Base-by-base conservation (phyloP, 2,888 invertebrate species). In the Melanchra persicariae region DNA sequence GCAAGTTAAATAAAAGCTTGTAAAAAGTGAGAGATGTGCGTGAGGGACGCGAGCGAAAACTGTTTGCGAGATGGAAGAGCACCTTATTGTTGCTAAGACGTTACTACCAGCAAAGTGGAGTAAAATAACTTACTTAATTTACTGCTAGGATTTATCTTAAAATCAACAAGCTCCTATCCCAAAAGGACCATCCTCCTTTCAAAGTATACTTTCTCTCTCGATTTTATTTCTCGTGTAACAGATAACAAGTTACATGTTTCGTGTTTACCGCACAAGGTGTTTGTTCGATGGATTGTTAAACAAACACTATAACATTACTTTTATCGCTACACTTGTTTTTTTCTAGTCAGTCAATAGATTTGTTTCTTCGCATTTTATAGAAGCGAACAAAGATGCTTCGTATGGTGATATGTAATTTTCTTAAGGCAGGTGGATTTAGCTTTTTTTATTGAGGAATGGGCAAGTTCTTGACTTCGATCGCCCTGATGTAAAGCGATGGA, bases 221-320 rank as follows among this genome's bases (percentile, higher is more conserved):
- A 49, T 51, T 62, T 30, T 58, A 34, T 66, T 76, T 49, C 51
- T 45, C 12, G 10, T 45, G 24, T 19, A 45, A 26, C 55, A 45
- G 43, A 62, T 60, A 63, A 60, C 40, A 69, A 45, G 54, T 60
- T 43, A 49, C 54, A 72, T 54, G 37, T 54, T 57, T 72, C 45
- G 34, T 78, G 59, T 78, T 78, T 63, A 67, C 74, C 51, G 7
- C 45, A 45, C 52, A 68, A 60, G 37, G 51, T 79, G 45, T 74
- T 51, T 60, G 68, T 47, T 67, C 40, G 12, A 45, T 68, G 30
- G 37, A 74, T 79, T 68, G 68, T 64, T 68, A 47, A 64, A 51
- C 55, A 68, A 60, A 74, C 68, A 61, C 60, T 68, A 78, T 68
- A 26, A 22, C 47, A 55, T 78, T 73, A 74, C 74, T 45, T 70